Evolutionary conservation across 2,797 vertebrate species (phyloP).

Genomic region (Tauraco hartlaubi): DNA sequence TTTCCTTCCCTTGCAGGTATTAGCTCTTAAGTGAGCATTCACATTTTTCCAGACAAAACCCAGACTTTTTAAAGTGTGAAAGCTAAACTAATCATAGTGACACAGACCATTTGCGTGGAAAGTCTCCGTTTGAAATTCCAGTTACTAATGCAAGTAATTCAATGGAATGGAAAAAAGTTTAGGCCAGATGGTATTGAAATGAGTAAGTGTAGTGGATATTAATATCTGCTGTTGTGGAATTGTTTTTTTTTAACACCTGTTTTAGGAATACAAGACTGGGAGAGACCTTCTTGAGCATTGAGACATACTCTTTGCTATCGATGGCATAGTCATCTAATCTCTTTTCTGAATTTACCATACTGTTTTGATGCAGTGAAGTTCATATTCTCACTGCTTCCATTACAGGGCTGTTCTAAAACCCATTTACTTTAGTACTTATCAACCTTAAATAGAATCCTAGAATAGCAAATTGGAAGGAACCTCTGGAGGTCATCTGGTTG

Average conservation of each 20-base stretch:
- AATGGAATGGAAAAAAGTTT: not conserved
- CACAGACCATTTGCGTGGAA: not conserved
- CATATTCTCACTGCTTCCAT: not conserved
- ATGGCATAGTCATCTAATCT: not conserved
- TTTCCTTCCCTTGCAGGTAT: not conserved
- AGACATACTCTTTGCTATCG: not conserved
- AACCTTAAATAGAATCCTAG: not conserved
- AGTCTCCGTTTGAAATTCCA: constrained; percentile 16
- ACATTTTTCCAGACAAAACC: constrained; percentile 20
- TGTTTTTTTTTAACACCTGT: not conserved
- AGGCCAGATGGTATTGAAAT: not conserved
- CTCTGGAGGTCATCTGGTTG: not conserved
- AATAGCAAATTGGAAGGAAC: not conserved
- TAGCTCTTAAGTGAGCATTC: not conserved
- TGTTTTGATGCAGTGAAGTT: not conserved
- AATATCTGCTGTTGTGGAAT: not conserved
- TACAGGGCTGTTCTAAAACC: accelerated
- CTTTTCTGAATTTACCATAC: not conserved
- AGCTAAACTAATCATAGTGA: not conserved
- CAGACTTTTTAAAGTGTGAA: not conserved
- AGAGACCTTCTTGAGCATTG: not conserved
- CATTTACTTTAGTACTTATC: not conserved
- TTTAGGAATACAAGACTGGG: not conserved
- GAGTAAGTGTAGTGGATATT: not conserved
- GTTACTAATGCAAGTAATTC: not conserved